phyloP scores from a whole-genome alignment of 2,113 vertebrate genomes.

The Propithecus coquereli region DNA sequence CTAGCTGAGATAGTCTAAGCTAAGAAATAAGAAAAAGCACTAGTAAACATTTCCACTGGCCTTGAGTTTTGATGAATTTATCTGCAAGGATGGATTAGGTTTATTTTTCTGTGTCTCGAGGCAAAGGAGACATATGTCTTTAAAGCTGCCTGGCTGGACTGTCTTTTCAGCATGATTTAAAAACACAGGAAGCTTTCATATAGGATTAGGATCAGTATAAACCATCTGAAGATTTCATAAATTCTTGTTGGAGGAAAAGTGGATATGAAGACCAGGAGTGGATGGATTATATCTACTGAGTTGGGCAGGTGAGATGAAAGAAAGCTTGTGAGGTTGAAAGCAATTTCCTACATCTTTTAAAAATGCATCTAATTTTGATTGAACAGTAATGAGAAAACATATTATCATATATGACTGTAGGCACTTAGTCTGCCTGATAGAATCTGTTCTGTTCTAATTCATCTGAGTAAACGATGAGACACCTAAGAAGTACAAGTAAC shows the following conservation, averaged over 20 bases:
- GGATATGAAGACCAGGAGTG: neutral
- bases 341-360: neutral
- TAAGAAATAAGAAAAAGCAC: slow-evolving; percentile 28
- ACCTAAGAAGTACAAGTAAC: neutral
- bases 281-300: neutral
- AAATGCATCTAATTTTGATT: slow-evolving; percentile 37
- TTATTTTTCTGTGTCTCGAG: slow-evolving; percentile 60
- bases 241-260: neutral
- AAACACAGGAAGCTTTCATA: slow-evolving; percentile 46
- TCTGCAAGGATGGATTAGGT: slow-evolving; percentile 65
- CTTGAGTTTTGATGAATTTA: slow-evolving; percentile 68
- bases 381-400: neutral
- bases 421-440: neutral
- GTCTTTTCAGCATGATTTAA: slow-evolving; percentile 60
- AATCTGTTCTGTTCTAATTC: slow-evolving; percentile 33
- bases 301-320: neutral
- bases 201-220: slow-evolving; percentile 37
- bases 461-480: slow-evolving; percentile 23
- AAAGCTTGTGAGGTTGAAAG: neutral
- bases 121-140: slow-evolving; percentile 59
- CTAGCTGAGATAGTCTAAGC: slow-evolving; percentile 32
- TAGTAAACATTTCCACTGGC: slow-evolving; percentile 56
- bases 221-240: neutral
- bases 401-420: slow-evolving; percentile 13
- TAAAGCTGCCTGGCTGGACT: slow-evolving; percentile 30